phyloP scores from a whole-genome alignment of 2,113 vertebrate genomes.

The Gymnobelideus leadbeateri region DNA sequence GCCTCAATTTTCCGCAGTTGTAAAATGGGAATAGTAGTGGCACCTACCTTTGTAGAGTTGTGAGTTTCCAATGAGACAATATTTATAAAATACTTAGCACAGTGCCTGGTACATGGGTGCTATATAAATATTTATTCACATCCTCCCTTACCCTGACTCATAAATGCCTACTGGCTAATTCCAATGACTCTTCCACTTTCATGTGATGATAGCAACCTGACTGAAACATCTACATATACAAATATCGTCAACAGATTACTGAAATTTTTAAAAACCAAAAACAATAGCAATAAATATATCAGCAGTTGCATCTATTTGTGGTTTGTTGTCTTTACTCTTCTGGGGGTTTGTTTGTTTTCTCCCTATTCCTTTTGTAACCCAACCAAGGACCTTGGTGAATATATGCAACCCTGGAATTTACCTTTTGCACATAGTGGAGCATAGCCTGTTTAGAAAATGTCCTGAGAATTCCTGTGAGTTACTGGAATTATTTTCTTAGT shows the following conservation, averaged over 20 bases:
- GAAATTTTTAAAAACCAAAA: constrained; percentile 48
- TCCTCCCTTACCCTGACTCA: background rate
- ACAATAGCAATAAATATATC: constrained; percentile 41
- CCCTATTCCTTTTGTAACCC: constrained; percentile 47
- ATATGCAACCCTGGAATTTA: background rate
- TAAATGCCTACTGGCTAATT: constrained; percentile 39
- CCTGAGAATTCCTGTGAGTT: background rate
- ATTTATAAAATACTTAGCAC: background rate
- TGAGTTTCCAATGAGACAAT: background rate
- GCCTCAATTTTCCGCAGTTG: background rate
- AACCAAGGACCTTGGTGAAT: background rate
- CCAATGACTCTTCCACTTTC: background rate
- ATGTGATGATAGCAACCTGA: background rate
- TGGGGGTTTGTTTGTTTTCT: constrained; percentile 50
- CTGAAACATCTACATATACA: constrained; percentile 45
- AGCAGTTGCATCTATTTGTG: background rate
- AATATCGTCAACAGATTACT: constrained; percentile 26
- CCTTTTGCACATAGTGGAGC: background rate
- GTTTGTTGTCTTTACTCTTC: background rate
- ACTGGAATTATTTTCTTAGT: constrained; percentile 38
- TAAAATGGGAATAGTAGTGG: background rate
- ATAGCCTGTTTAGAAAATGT: constrained; percentile 25
- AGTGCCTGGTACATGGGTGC: background rate
- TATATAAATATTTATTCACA: background rate
- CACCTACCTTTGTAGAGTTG: background rate